Base-by-base conservation (phyloP, 2,888 invertebrate genomes). In the Macrophya alboannulata region DNA sequence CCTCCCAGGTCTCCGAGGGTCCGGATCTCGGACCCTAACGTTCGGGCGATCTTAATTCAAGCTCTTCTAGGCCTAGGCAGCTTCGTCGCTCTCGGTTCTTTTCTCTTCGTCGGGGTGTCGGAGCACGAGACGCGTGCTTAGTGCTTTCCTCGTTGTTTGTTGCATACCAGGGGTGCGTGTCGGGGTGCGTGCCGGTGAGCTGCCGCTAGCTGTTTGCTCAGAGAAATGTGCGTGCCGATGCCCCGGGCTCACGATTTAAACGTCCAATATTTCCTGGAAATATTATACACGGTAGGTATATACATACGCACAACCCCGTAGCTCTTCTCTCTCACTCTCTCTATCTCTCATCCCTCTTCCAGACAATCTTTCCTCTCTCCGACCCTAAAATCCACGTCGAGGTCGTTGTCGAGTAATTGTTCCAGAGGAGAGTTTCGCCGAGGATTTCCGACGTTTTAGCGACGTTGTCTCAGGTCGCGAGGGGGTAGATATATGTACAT, bases 111-210 rank as follows among this genome's bases (percentile, higher is more conserved):
- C 43, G 37, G 74, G 48, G 45, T 21, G 71, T 71, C 45, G 74
- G 45, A n/a, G 74, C 12, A 6, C 12, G 74, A n/a, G 55, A 77
- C 55, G 59, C 62, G 59, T 81, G 89, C 88, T 88, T 90, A 90
- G 89, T 89, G 90, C 89, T 89, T 88, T 88, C 88, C 86, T 86
- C 87, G 87, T 88, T 89, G 89, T 91, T 90, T 88, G 91, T 91
- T 89, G 91, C 90, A 90, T 91, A 91, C 89, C 87, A 10, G 81
- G 59, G 81, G 81, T 90, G 91, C 91, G 90, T 91, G 91, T 89
- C 87, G 37, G 84, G 89, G 90, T 90, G 91, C 91, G 91, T 91
- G 91, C 88, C 88, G 86, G 85, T 87, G 87, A 86, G 87, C 89
- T 89, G 88, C 88, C 84, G 74, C 85, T 72, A 40, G 90, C 89